Percentiles rank a stretch among this genome's conserved stretches.
phyloP scores from a whole-genome alignment of 1,140 invertebrate species.

The Patella vulgata region DNA sequence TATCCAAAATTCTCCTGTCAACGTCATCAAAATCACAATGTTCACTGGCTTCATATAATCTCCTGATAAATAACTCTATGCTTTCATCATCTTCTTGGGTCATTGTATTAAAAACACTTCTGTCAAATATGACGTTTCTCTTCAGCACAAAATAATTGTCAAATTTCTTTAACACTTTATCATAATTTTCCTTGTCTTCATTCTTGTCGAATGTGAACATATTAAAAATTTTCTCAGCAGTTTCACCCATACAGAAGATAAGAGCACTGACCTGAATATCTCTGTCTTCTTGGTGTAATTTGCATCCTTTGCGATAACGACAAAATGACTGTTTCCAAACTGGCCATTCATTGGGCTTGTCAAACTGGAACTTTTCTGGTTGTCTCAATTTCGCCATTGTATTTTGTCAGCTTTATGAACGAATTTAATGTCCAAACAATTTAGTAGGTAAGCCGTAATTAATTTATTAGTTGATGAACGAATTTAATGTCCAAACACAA shows the following conservation, averaged over 20 bases:
- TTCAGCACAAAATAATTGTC: conserved; percentile 8
- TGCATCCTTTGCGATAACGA: not conserved
- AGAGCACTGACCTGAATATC: no score
- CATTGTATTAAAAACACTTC: conserved; percentile 1
- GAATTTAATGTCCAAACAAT: no score
- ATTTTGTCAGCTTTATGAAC: no score
- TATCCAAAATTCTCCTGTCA: conserved; percentile 10
- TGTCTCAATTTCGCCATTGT: not conserved
- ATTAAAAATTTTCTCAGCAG: conserved; percentile 3
- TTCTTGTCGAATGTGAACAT: not conserved
- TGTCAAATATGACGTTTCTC: conserved; percentile 6
- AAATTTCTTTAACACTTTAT: conserved; percentile 7
- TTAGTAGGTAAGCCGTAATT: no score
- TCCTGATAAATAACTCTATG: conserved; percentile 5
- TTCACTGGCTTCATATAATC: conserved; percentile 6
- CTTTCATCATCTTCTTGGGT: not conserved
- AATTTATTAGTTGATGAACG: no score
- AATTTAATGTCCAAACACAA: no score
- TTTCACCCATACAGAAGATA: not conserved
- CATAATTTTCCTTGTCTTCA: not conserved
- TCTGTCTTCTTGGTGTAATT: not conserved
- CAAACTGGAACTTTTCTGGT: not conserved
- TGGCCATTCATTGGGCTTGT: conserved; percentile 1
- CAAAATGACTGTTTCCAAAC: not conserved
- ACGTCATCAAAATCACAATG: conserved; percentile 6